Conservation (phyloP, 2,797 vertebrate species). For the Pseudochirops cupreus region DNA sequence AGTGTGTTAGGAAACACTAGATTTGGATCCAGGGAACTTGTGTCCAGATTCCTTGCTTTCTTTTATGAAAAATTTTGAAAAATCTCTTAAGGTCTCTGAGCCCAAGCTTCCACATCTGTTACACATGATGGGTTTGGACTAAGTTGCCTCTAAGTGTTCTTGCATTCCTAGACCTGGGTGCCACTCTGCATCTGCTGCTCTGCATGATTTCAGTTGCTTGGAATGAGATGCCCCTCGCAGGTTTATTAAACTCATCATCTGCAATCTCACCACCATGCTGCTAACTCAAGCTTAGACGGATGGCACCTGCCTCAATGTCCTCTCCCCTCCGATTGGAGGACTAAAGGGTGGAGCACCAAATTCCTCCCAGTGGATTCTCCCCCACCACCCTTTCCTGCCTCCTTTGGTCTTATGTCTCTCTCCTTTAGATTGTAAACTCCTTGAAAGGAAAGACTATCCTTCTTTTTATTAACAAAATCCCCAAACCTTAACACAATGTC, state of each 20-base stretch:
- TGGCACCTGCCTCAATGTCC: neutral
- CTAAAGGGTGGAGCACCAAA: neutral
- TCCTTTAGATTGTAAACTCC: neutral
- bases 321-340: neutral
- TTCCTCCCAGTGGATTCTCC: neutral
- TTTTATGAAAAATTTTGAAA: neutral
- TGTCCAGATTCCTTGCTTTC: neutral
- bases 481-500: neutral
- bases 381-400: neutral
- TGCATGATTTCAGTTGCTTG: neutral
- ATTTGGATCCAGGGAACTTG: neutral
- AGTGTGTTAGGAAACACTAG: neutral
- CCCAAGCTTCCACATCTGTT: neutral
- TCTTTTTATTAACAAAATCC: neutral
- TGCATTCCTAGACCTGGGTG: neutral
- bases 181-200: neutral
- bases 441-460: neutral
- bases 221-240: neutral
- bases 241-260: neutral
- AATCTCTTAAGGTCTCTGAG: neutral
- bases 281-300: neutral
- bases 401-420: neutral
- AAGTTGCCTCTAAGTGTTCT: neutral
- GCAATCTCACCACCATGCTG: neutral
- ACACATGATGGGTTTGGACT: neutral